phyloP scores from a whole-genome alignment of 2,888 invertebrate species.

The Caprella mutica region DNA sequence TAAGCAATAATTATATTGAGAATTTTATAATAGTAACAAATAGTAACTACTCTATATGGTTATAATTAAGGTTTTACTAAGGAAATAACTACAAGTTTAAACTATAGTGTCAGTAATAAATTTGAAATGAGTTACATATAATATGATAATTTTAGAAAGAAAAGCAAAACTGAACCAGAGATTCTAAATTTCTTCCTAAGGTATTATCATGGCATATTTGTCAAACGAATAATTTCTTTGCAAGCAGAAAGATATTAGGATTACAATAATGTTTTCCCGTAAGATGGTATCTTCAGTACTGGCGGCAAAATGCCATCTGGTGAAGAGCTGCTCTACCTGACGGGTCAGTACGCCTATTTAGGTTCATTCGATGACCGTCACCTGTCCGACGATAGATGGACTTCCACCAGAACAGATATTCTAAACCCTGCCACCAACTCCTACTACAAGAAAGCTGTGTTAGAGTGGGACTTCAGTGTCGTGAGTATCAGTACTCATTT shows the following conservation, averaged over 20 bases:
- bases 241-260: not conserved
- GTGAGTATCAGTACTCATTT: no score
- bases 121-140: no score
- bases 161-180: no score
- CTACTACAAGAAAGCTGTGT: not conserved
- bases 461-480: conserved; percentile 1
- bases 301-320: conserved; percentile 3
- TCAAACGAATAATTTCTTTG: not conserved
- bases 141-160: no score
- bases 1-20: no score
- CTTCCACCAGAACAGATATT: conserved; percentile 11
- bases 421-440: not conserved
- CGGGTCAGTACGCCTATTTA: conserved; percentile 13
- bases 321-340: conserved; percentile 18
- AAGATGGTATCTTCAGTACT: conserved; percentile 13
- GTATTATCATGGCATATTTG: no score
- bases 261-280: not conserved
- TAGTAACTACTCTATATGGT: no score
- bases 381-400: conserved; percentile 10
- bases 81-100: no score
- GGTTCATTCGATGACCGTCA: not conserved
- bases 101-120: no score
- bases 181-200: not conserved
- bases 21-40: no score
- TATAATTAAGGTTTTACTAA: no score